Evolutionary conservation across 2,113 vertebrate species (phyloP).

Genomic region (Gadus chalcogrammus): DNA sequence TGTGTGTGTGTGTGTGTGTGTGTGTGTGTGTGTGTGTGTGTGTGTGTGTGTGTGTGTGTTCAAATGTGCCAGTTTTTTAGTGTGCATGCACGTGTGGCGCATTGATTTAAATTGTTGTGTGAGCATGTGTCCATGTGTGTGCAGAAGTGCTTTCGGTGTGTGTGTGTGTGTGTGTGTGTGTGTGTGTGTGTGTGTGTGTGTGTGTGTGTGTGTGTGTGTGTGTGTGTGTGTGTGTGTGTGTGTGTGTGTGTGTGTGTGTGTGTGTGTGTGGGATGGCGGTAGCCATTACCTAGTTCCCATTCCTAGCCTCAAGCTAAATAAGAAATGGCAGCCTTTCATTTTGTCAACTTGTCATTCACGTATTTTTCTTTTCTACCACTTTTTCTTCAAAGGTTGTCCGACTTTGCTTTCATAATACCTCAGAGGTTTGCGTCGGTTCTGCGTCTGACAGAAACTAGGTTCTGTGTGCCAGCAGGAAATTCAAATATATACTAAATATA

Average conservation of each 20-base stretch:
- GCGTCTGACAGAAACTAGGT: conserved; percentile 54
- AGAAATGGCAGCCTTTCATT: conserved; percentile 61
- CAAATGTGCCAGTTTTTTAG: no score
- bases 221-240: no score
- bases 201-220: no score
- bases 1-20: background rate
- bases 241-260: conserved; percentile 1
- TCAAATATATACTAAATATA: no score
- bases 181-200: no score
- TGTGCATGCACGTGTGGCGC: no score
- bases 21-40: no score
- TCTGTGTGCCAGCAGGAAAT: conserved; percentile 50
- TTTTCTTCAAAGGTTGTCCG: conserved; percentile 42
- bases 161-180: no score
- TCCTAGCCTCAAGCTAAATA: conserved; percentile 56
- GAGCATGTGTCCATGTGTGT: no score
- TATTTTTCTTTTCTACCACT: conserved; percentile 32
- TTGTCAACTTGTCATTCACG: conserved; percentile 73
- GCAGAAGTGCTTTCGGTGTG: no score
- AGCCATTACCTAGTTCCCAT: conserved; percentile 63
- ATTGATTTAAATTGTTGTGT: no score
- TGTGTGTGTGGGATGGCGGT: conserved; percentile 37
- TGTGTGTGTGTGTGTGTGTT: no score
- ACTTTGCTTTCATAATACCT: conserved; percentile 55
- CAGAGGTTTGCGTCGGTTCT: conserved; percentile 48